Base-by-base conservation (phyloP, 2,888 invertebrate species). In the Lepidochitona cinerea region DNA sequence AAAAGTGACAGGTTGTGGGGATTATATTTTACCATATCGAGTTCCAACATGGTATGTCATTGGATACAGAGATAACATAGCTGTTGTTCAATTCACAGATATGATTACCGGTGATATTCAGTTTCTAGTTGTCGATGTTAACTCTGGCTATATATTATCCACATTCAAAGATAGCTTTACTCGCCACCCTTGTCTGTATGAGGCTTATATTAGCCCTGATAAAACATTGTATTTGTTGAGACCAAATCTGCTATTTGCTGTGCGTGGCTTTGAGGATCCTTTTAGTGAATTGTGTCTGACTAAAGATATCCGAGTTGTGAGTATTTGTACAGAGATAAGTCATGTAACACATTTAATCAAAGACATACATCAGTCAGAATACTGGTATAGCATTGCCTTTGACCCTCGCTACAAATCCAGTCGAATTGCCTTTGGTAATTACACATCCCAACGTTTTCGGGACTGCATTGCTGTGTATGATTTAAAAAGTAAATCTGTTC, bases 301-400 rank as follows among this genome's bases (percentile, higher is more conserved):
- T 12, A 76, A 74, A 65, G 76, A 76, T 67, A 76, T 76, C 53
- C 70, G 70, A 32, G 70, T 74, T 12, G 69, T 76, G 33, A 65
- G 71, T 23, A 74, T 76, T 26, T 49, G 37, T 32, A 52, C 65
- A 18, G 73, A 68, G 37, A 70, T 69, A 18, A 74, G 74, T 37
- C 41, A 74, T 37, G 72, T 76, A 33, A 68, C 52, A 1, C 71
- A 74, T 32, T 35, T 72, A 5, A 74, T 76, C 14, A 71, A 74
- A 53, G 76, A 76, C 49, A 74, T 74, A n/a, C 66, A 66, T 37
- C 35, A 66, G n/a, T 71, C 74, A 23, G 68, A 59, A 32, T 68
- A 73, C 53, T 76, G 76, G 76, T 73, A 74, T 35, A 74, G 74
- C 59, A 72, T 76, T 35, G 76, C 76, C 33, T 76, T 76, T 37